Conservation (phyloP, 1,140 invertebrate species). For the Agrilus planipennis region DNA sequence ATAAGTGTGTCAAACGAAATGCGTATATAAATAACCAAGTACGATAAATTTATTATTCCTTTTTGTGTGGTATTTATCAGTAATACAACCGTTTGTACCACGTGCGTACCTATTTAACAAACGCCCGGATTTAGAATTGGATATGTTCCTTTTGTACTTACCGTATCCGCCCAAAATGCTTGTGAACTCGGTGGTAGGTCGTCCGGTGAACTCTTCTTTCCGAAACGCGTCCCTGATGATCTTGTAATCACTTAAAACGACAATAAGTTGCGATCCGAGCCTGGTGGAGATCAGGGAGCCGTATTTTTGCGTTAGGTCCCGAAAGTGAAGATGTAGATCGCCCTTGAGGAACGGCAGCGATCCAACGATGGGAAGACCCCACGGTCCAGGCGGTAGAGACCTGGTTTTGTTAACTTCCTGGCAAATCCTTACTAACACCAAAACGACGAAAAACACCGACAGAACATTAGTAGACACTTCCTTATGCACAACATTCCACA, state of each 20-base stretch:
- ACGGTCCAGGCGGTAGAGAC: constrained; percentile 70
- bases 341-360: constrained; percentile 68
- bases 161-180: constrained; percentile 80
- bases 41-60: no score
- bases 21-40: no score
- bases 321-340: constrained; percentile 64
- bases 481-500: constrained; percentile 22
- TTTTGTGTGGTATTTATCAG: no score
- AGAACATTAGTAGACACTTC: constrained; percentile 26
- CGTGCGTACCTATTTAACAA: constrained; percentile 3
- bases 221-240: constrained; percentile 74
- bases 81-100: no score
- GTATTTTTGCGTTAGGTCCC: constrained; percentile 60
- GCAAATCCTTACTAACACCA: constrained; percentile 36
- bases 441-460: constrained; percentile 42
- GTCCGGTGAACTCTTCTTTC: constrained; percentile 71
- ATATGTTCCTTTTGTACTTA: constrained; percentile 42
- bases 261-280: constrained; percentile 67
- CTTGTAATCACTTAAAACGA: constrained; percentile 75
- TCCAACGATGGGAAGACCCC: constrained; percentile 70
- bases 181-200: constrained; percentile 72
- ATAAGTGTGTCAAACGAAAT: constrained; percentile 6
- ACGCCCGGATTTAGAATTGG: no score
- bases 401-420: constrained; percentile 43
- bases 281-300: constrained; percentile 70